Conservation (phyloP, 2,113 vertebrate genomes). For the Speoplatyrhinus poulsoni region DNA sequence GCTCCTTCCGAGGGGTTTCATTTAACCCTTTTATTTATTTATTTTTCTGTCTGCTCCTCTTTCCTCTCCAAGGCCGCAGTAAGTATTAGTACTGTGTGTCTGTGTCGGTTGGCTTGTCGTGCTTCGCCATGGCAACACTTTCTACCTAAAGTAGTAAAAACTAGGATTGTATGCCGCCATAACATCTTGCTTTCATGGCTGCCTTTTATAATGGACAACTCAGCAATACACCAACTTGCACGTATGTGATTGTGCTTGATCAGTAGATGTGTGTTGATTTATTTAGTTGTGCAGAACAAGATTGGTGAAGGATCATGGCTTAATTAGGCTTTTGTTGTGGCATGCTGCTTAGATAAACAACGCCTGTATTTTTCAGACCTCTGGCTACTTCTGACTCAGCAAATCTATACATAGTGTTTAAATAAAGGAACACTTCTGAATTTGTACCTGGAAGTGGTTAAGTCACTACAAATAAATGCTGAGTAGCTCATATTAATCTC, state of each 20-base stretch:
- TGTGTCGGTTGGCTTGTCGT: conserved; percentile 30
- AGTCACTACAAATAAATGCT: too few species aligned
- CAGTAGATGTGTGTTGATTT: background rate
- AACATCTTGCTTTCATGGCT: background rate
- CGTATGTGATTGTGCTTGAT: background rate
- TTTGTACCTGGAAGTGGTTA: too few species aligned
- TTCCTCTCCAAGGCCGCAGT: conserved; percentile 90
- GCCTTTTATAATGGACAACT: background rate
- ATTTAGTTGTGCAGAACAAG: background rate
- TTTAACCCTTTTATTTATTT: conserved; percentile 30
- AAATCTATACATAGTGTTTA: background rate
- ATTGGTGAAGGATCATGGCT: background rate
- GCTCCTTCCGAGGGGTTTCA: background rate
- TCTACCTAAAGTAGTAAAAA: background rate
- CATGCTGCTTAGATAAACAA: background rate
- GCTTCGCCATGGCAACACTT: background rate
- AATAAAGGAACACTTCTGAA: too few species aligned
- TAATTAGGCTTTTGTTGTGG: background rate
- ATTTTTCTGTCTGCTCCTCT: conserved; percentile 41
- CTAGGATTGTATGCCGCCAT: background rate
- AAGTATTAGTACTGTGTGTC: conserved; percentile 75
- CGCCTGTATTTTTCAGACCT: too few species aligned
- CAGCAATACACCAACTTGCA: too few species aligned
- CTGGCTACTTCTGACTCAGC: too few species aligned
- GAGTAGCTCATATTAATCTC: too few species aligned